Base-by-base conservation (phyloP, 1,140 invertebrate genomes). In the Aphaenogaster rudis region DNA sequence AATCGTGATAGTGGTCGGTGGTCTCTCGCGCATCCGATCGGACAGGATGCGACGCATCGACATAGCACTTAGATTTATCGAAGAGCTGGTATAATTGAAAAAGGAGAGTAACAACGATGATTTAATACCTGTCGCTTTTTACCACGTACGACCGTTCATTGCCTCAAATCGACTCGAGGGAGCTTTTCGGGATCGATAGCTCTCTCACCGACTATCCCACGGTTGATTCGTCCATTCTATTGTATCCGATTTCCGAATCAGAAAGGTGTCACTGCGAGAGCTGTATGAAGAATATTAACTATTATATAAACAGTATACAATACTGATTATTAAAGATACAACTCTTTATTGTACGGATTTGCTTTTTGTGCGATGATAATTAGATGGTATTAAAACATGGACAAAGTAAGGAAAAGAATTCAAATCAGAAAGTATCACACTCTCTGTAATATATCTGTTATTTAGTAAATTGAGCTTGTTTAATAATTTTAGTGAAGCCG, bases 141-240 rank as follows among this genome's bases (percentile, higher is more conserved):
- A 84, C 80, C 69, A 57, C 80, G 80, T 84, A 84, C 54, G 80
- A 76, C 80, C 80, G 80, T 84, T 84, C 80, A 84, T 84, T 84
- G 80, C 69, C n/a, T 84, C 69, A 76, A 84, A 84, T 84, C 80
- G 80, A 84, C 80, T 84, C 69, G 69, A 84, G 80, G 69, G 80
- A 84, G 80, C 80, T 76, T 82, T 74, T 84, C 45, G 80, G 57
- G 48, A 84, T 84, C 80, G 54, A 84, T 84, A 84, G 54, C 80
- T 74, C 80, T 84, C 52, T 81, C 52, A n/a, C 66, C 28, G 39
- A 42, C 64, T 72, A 81, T 81, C 39, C 69, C 69, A 50, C 50
- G 39, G 67, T 74, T 61, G 69, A 84, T 74, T 76, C 80, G 57
- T 50, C 45, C 28, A 42, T 61, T 36, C 54, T 5, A 84, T 84